Conservation (phyloP, 2,797 vertebrate species). For the Chloroceryle inda region DNA sequence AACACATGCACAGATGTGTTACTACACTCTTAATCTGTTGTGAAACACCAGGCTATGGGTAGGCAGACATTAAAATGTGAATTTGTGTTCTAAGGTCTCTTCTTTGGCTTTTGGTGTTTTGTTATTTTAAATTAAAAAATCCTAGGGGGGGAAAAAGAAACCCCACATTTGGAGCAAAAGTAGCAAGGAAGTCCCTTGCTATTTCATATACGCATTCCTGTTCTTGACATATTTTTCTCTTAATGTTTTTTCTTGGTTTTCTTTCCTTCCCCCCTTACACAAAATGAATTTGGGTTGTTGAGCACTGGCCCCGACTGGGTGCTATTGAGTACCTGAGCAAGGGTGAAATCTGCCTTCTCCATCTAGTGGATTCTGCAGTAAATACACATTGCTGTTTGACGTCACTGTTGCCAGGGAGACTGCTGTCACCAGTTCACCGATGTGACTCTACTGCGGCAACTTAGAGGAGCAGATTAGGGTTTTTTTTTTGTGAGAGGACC, state of each 20-base stretch:
- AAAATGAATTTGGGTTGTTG: constrained; percentile 66
- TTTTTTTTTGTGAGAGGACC: constrained; percentile 49
- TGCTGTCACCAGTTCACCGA: constrained; percentile 72
- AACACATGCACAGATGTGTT: constrained; percentile 31
- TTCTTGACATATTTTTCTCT: background rate
- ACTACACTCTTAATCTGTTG: constrained; percentile 16
- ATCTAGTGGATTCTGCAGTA: constrained; percentile 75
- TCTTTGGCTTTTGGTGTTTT: background rate
- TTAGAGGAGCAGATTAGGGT: constrained; percentile 56
- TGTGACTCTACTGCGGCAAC: constrained; percentile 73
- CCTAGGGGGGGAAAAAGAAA: background rate
- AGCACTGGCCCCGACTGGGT: constrained; percentile 6
- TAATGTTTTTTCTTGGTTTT: background rate
- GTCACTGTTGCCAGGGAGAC: constrained; percentile 82
- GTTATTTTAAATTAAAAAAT: background rate
- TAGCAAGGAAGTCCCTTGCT: background rate
- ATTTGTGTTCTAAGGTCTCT: background rate
- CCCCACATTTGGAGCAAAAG: background rate
- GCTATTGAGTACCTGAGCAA: constrained; percentile 53
- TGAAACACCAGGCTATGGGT: constrained; percentile 31
- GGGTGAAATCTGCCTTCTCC: constrained; percentile 68
- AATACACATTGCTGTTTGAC: constrained; percentile 74
- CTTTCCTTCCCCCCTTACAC: background rate
- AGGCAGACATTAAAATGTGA: constrained; percentile 17
- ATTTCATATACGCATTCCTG: background rate